Percentiles rank a stretch among this genome's conserved stretches.
These are phyloP conservation scores for Tiliqua scincoides DNA, from an alignment of 2,113 vertebrate species.

Conservation along the genomic window DNA sequence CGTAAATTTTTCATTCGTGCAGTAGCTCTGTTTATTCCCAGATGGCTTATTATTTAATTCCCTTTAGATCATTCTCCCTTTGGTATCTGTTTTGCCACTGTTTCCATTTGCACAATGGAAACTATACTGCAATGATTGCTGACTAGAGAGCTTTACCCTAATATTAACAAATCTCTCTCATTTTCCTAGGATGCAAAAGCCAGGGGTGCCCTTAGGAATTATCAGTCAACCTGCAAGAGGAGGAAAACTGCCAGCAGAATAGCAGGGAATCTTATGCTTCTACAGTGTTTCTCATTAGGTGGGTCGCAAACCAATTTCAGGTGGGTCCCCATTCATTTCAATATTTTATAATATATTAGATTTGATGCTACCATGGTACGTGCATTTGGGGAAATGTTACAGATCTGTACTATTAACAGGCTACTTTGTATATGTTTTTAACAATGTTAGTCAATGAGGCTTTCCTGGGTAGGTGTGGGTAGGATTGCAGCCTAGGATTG, in stretches of 20 bases:
- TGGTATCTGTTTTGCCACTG: not conserved
- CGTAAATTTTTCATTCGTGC: not conserved
- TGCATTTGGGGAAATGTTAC: too few relatives aligned
- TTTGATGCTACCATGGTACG: too few relatives aligned
- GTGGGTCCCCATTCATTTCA: too few relatives aligned
- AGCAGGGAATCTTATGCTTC: not conserved
- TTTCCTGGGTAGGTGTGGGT: too few relatives aligned
- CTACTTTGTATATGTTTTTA: too few relatives aligned
- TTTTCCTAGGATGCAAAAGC: slow-evolving; percentile 33
- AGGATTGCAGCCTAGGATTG: too few relatives aligned
- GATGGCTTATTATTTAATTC: not conserved
- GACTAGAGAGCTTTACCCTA: not conserved
- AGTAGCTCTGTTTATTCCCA: not conserved
- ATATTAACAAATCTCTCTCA: not conserved
- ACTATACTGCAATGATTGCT: accelerated
- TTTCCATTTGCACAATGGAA: not conserved
- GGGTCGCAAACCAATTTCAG: too few relatives aligned
- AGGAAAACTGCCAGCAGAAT: not conserved
- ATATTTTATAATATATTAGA: too few relatives aligned
- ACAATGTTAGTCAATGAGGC: too few relatives aligned
- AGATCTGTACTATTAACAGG: too few relatives aligned
- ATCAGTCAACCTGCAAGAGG: not conserved
- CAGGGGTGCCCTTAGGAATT: not conserved
- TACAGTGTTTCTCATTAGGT: too few relatives aligned
- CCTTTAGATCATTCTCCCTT: not conserved